A percentile compares a stretch with the other conserved stretches of the same genome.
These are phyloP conservation scores for Malaclemys terrapin DNA, from an alignment of 2,113 vertebrate genomes.

Conservation along the genomic window DNA sequence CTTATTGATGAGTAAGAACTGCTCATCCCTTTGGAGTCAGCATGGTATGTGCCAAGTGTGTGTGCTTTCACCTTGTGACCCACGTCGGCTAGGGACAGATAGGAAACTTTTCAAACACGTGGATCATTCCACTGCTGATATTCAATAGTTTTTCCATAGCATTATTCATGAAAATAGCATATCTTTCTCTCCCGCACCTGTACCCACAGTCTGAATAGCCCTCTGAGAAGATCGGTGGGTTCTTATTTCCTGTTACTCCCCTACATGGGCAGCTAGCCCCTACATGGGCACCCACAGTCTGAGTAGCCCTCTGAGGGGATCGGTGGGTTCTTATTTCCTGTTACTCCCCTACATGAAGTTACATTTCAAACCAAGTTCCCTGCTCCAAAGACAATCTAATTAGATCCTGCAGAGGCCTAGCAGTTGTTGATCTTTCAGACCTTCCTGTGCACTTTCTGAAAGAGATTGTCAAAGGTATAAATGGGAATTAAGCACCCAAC, in stretches of 20 bases:
- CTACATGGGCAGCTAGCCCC: neutral
- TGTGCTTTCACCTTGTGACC: neutral
- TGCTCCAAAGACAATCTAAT: neutral
- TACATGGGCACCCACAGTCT: neutral
- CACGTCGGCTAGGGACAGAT: neutral
- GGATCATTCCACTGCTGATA: neutral
- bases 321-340: neutral
- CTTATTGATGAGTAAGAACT: neutral
- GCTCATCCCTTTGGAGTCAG: neutral
- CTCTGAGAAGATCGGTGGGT: neutral
- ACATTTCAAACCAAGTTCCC: neutral
- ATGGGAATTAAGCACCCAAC: accelerated
- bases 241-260: neutral
- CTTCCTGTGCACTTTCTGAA: neutral
- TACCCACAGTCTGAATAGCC: neutral
- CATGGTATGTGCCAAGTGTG: neutral
- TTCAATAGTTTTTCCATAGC: neutral
- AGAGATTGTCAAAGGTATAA: neutral
- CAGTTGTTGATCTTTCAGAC: neutral
- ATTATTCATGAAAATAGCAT: neutral
- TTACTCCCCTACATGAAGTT: neutral
- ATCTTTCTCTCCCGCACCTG: neutral
- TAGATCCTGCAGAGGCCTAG: neutral
- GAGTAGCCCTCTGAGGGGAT: neutral
- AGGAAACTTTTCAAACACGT: neutral